Evolutionary conservation across 2,888 invertebrate genomes (phyloP), one percentile per base, ranked within the genome.

Genomic region (Epiblema foenella): DNA sequence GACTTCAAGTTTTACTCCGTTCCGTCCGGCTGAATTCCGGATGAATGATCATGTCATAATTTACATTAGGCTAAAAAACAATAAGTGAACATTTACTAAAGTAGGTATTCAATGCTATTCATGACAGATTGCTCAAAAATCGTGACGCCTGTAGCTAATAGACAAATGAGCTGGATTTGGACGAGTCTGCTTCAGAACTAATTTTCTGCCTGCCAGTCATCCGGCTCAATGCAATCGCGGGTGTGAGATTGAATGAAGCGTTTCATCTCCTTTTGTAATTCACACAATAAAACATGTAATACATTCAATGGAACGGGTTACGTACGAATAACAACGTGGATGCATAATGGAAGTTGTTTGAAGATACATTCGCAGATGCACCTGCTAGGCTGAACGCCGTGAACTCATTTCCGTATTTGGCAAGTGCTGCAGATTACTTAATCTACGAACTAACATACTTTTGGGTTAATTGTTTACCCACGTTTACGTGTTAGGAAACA

Each of bases 191-290:
- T 58, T 69, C 73, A 68, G 65, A 72, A 60, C 68, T 66, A 60
- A 73, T 72, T 73, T 73, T 73, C 63, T 59, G 72, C 69, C n/a
- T 69, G 72, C 72, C 72, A 65, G 60, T 68, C 68, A 33, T 60
- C 62, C 60, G 59, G 62, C 65, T 66, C 62, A 71, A 33, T 42
- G 66, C 46, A 59, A 67, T 73, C 42, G 56, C 66, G 39, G 24
- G 46, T n/a, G 66, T 67, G 75, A 77, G 78, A 82, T 80, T 77
- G 73, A 82, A 78, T 77, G 81, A 79, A 75, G 80, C 79, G 78
- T 77, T 85, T 78, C 76, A 81, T 83, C 81, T 83, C 75, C 77
- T 83, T 79, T 82, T 83, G 82, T 83, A 75, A 78, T 76, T 73
- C 76, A 75, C 73, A 77, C 77, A 80, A 79, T 79, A 78, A 74